A percentile compares a stretch with the other conserved stretches of the same genome.
These are phyloP conservation scores for Zootoca vivipara DNA, from an alignment of 2,113 vertebrate genomes.

Conservation along the genomic window DNA sequence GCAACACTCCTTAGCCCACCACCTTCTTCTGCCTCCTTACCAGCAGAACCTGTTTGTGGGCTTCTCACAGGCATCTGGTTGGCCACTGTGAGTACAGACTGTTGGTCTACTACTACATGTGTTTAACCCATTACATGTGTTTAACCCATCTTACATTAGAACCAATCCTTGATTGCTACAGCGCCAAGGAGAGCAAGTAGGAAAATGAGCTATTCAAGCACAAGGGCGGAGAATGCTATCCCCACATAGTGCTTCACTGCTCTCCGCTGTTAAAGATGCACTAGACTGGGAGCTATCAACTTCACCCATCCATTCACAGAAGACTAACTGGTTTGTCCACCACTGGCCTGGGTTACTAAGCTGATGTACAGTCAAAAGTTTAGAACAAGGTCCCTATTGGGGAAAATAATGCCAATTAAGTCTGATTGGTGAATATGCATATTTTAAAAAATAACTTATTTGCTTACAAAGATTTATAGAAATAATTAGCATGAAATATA, in stretches of 20 bases:
- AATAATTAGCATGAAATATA: conserved; percentile 10
- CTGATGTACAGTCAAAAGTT: neutral
- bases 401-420: neutral
- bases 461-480: neutral
- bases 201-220: neutral
- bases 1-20: neutral
- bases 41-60: too few relatives aligned
- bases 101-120: too few relatives aligned
- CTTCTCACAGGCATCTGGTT: too few relatives aligned
- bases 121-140: too few relatives aligned
- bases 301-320: neutral
- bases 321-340: neutral
- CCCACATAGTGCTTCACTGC: neutral
- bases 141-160: neutral
- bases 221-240: neutral
- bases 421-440: neutral
- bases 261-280: neutral
- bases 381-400: neutral
- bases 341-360: neutral
- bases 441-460: neutral
- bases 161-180: neutral
- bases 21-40: neutral
- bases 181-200: neutral
- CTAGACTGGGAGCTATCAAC: neutral
- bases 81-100: too few relatives aligned